Base-by-base conservation (phyloP, 2,888 invertebrate genomes). In the Acleris holmiana region DNA sequence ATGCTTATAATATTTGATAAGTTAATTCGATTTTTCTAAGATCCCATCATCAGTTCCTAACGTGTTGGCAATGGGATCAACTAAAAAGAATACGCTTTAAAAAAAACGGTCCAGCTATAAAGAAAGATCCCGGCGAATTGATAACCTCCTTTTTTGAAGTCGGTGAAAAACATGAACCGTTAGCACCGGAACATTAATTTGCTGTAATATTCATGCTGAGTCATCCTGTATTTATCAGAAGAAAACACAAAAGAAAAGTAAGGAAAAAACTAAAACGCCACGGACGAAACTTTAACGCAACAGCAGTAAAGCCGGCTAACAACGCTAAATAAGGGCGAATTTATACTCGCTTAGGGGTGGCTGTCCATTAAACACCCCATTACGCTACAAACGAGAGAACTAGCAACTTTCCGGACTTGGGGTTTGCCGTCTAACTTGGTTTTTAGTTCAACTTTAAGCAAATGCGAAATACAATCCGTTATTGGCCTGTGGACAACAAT, bases 381-480 rank as follows among this genome's bases (percentile, higher is more conserved):
- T 59, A 41, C 23, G 35, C 23, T 40, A 13, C 23, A 58, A 58
- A 59, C 17, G 18, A n/a, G 40, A 17, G 8, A 29, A 56, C 46
- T 56, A 56, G 17, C 25, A 49, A 58, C 49, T 49, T 23, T 13
- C 41, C 46, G 56, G 18, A 17, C 18, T 23, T 51, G 17, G n/a
- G 18, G 17, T 15, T 23, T 18, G 40, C 23, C 41, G 35, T 15
- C 41, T 40, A 35, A 61, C 23, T 49, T 18, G 6, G 35, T 17
- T 48, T 35, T 54, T 15, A 61, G 48, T 23, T 54, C 17, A 55
- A 61, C 35, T 55, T 23, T 25, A 18, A 19, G n/a, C 19, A 19
- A 44, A 25, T 8, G 5, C 18, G 19, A 56, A 23, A 15, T 41
- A 35, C 35, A 13, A 35, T 2, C 35, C 10, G 29, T 29, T 35